These are phyloP conservation scores for Gadus chalcogrammus DNA, from an alignment of 2,113 vertebrate species.

Conservation along the genomic window DNA sequence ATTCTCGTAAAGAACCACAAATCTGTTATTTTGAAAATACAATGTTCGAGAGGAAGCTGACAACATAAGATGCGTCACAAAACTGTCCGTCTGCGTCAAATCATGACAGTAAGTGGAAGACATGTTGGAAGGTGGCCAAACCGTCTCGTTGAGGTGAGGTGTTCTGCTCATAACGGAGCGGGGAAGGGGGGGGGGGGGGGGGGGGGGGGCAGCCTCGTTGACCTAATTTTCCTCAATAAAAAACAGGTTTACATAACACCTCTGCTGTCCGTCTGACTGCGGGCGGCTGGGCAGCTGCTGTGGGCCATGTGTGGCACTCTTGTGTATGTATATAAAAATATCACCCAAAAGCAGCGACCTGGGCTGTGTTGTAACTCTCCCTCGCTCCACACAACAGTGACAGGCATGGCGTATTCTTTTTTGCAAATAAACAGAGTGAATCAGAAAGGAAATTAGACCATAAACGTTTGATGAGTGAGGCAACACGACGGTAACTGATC, in stretches of 20 bases:
- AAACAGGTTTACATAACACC: conserved; percentile 71
- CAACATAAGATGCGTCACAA: too few species aligned
- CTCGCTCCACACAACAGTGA: not conserved
- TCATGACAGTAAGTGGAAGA: conserved; percentile 55
- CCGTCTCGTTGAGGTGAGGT: conserved; percentile 40
- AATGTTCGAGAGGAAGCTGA: too few species aligned
- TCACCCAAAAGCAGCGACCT: conserved; percentile 26
- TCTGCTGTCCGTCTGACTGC: conserved; percentile 52
- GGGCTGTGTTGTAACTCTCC: not conserved
- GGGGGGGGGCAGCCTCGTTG: conserved; percentile 19
- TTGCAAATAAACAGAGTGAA: too few species aligned
- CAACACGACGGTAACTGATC: too few species aligned
- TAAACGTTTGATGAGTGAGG: too few species aligned
- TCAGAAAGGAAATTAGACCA: too few species aligned
- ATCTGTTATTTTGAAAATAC: too few species aligned
- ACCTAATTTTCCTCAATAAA: conserved; percentile 68
- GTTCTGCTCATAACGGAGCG: conserved; percentile 67
- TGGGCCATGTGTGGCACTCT: conserved; percentile 51
- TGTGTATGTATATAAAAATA: conserved; percentile 44
- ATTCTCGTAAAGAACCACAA: too few species aligned
- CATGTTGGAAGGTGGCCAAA: conserved; percentile 58
- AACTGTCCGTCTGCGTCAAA: conserved; percentile 42
- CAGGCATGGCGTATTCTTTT: not conserved
- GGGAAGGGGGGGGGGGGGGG: too few species aligned
- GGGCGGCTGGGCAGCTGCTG: conserved; percentile 59